Percentiles rank a stretch among this genome's conserved stretches.
Conservation (phyloP, 2,797 vertebrate species). For the Steatocranus sp. region DNA sequence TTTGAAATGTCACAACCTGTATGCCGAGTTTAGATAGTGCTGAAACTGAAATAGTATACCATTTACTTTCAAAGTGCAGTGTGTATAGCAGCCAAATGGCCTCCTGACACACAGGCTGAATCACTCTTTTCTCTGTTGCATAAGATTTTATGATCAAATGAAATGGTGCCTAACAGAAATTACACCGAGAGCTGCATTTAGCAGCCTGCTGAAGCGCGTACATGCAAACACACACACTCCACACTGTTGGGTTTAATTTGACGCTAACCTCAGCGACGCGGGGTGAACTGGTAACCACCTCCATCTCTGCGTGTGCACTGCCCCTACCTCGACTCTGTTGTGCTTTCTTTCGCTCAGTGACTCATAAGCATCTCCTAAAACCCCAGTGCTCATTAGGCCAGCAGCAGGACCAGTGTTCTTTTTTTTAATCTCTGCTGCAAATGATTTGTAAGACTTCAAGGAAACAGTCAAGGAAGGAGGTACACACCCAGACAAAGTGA, state of each 20-base stretch:
- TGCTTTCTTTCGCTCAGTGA: neutral
- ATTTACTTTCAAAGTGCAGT: neutral
- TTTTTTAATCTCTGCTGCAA: neutral
- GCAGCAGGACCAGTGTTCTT: neutral
- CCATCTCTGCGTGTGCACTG: neutral
- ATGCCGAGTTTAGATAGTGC: neutral
- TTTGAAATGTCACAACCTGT: neutral
- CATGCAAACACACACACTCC: neutral
- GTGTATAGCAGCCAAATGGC: neutral
- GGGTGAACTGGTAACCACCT: neutral
- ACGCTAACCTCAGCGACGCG: neutral
- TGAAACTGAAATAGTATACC: neutral
- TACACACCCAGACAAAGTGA: slow-evolving; percentile 2
- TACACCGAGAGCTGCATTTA: neutral
- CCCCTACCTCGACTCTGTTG: neutral
- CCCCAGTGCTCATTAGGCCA: slow-evolving; percentile 17
- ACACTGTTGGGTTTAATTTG: neutral
- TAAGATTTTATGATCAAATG: neutral
- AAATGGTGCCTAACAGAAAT: neutral
- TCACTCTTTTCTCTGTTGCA: neutral
- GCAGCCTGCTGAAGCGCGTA: neutral
- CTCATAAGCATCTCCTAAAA: slow-evolving; percentile 1
- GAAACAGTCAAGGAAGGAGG: neutral
- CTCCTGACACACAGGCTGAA: neutral
- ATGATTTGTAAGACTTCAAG: slow-evolving; percentile 14